These are phyloP conservation scores for Abramis brama DNA, from an alignment of 2,113 vertebrate species.

Conservation along the genomic window DNA sequence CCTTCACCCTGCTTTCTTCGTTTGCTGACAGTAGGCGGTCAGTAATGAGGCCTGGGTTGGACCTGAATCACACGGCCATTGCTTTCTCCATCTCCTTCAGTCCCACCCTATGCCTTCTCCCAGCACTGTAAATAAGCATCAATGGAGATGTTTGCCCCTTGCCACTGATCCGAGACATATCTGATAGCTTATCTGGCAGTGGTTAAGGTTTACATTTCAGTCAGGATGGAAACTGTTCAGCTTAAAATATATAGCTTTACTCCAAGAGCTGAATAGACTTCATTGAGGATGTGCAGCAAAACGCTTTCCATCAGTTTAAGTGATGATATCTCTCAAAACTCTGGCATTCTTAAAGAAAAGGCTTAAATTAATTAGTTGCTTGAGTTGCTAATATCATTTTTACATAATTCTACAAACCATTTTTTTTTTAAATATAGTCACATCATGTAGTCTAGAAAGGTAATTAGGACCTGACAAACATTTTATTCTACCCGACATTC, in stretches of 20 bases:
- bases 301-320: background rate
- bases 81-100: conserved; percentile 38
- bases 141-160: conserved; percentile 24
- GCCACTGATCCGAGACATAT: conserved; percentile 26
- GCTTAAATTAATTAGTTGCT: background rate
- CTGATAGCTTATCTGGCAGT: conserved; percentile 29
- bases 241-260: background rate
- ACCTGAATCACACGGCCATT: conserved; percentile 56
- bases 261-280: background rate
- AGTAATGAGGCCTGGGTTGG: conserved; percentile 52
- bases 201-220: conserved; percentile 22
- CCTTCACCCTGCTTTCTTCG: conserved; percentile 34
- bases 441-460: too few relatives aligned
- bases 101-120: conserved; percentile 10
- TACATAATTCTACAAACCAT: background rate
- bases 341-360: background rate
- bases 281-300: background rate
- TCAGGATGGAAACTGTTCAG: background rate
- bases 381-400: background rate
- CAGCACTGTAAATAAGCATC: conserved; percentile 37
- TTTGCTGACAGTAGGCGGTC: conserved; percentile 38
- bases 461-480: too few relatives aligned
- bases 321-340: background rate
- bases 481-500: too few relatives aligned
- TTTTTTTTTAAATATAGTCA: too few relatives aligned